Evolutionary conservation across 2,888 invertebrate genomes (phyloP).

Genomic region (Morpho achilles): DNA sequence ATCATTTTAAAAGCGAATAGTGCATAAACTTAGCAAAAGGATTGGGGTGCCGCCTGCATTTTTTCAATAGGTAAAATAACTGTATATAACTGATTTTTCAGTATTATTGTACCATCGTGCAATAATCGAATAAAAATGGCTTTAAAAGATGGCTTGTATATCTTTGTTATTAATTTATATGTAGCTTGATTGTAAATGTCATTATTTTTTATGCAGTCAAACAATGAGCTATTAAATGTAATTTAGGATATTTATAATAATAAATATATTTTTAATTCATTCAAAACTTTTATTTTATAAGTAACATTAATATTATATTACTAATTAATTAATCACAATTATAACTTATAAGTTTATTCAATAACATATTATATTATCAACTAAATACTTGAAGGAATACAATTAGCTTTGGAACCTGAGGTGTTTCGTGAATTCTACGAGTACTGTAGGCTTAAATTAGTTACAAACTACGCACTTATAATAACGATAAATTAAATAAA

Average conservation of each 20-base stretch:
- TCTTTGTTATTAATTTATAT: too few species aligned
- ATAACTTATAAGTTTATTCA: conserved; percentile 38
- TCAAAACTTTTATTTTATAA: conserved; percentile 39
- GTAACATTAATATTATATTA: conserved; percentile 38
- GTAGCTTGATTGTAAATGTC: too few species aligned
- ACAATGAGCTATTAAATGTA: neutral
- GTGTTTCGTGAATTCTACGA: conserved; percentile 21
- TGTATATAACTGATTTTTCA: too few species aligned
- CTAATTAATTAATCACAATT: conserved; percentile 58
- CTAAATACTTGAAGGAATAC: conserved; percentile 26
- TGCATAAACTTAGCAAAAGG: too few species aligned
- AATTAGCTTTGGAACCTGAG: conserved; percentile 55
- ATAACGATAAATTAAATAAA: neutral
- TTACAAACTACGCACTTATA: neutral
- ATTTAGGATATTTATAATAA: neutral
- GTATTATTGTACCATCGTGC: too few species aligned
- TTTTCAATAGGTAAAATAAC: too few species aligned
- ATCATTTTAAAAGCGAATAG: too few species aligned
- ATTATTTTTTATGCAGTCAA: neutral
- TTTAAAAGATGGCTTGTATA: too few species aligned
- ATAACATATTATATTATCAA: conserved; percentile 20
- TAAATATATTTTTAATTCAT: conserved; percentile 15
- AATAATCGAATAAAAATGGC: too few species aligned
- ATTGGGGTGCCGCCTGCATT: too few species aligned
- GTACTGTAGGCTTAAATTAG: conserved; percentile 1